These are phyloP conservation scores for Melanerpes formicivorus DNA, from an alignment of 2,113 vertebrate genomes.

Conservation along the genomic window DNA sequence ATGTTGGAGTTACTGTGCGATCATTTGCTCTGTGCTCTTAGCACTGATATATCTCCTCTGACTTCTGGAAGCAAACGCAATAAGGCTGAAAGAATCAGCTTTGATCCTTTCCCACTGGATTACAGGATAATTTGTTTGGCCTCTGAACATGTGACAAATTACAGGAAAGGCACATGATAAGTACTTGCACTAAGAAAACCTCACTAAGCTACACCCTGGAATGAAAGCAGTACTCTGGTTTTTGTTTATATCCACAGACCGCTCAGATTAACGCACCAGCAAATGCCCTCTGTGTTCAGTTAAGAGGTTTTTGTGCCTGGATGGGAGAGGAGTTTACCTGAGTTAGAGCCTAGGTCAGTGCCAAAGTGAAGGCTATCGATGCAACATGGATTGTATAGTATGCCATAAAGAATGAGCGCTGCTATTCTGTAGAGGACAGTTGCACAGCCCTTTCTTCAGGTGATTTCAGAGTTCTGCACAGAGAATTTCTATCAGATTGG, in stretches of 20 bases:
- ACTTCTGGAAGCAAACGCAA: slow-evolving; percentile 9
- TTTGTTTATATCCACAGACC: background rate
- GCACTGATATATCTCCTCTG: background rate
- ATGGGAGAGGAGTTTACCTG: background rate
- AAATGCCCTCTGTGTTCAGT: background rate
- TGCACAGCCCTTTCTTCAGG: background rate
- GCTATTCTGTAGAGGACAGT: background rate
- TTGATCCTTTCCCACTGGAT: slow-evolving; percentile 45
- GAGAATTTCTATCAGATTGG: background rate
- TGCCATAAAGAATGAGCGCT: background rate
- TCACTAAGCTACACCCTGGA: background rate
- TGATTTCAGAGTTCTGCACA: background rate
- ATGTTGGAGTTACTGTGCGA: background rate
- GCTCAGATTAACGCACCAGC: background rate
- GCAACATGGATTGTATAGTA: too few species aligned
- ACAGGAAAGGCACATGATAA: background rate
- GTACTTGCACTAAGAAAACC: background rate
- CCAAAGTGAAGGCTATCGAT: background rate
- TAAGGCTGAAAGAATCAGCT: slow-evolving; percentile 13
- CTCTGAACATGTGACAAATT: background rate
- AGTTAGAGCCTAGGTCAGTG: background rate
- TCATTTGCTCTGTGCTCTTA: background rate
- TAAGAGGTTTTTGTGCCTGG: background rate
- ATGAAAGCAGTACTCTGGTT: background rate
- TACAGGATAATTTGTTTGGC: slow-evolving; percentile 42